Conservation (phyloP, 64 coral and sea anemone species). For the Actinia equina region DNA sequence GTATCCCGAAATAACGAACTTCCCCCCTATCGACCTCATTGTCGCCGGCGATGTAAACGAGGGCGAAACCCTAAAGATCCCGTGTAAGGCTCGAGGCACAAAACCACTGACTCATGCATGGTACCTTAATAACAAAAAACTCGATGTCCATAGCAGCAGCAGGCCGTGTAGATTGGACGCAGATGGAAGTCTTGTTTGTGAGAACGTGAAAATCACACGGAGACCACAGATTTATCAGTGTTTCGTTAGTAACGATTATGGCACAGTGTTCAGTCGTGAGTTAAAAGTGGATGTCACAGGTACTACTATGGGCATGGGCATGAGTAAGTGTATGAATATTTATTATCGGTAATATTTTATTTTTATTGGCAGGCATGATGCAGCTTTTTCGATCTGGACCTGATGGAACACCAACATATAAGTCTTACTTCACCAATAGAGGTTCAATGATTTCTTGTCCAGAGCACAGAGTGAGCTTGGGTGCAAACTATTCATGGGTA, state of each 20-base stretch:
- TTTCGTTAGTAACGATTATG: conserved; percentile 17
- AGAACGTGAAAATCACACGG: too few species aligned
- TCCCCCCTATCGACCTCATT: neutral
- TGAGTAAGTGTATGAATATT: too few species aligned
- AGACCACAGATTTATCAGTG: neutral
- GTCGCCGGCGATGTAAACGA: neutral
- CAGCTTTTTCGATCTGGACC: neutral
- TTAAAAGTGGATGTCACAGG: conserved; percentile 7
- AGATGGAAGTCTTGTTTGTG: neutral
- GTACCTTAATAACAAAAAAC: neutral
- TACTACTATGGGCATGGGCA: neutral
- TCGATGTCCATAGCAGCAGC: neutral
- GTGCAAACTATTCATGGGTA: conserved; percentile 5
- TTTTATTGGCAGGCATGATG: neutral
- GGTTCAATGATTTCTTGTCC: neutral
- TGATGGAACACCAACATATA: neutral
- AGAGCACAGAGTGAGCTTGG: neutral
- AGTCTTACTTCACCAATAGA: neutral
- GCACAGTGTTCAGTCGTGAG: neutral
- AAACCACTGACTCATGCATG: neutral
- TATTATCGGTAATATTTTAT: too few species aligned
- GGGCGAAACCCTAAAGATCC: neutral
- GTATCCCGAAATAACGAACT: neutral
- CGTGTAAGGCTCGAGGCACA: neutral
- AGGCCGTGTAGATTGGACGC: neutral